phyloP scores from a whole-genome alignment of 2,888 invertebrate species.

The Tridacna gigas region DNA sequence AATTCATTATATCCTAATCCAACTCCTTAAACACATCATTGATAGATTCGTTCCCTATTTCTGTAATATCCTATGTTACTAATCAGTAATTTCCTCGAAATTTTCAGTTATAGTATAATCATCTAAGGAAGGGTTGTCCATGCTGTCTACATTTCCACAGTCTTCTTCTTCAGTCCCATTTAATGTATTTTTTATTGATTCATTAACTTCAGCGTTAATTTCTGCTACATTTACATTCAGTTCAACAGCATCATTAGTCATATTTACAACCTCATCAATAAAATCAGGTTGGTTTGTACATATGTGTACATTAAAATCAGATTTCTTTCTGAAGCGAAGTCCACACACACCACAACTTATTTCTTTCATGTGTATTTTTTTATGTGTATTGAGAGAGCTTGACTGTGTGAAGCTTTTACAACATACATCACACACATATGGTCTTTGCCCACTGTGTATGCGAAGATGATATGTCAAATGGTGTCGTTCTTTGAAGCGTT shows the following conservation, averaged over 20 bases:
- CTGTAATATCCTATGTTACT: no score
- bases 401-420: slow-evolving; percentile 53
- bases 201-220: neutral
- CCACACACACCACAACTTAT: slow-evolving; percentile 45
- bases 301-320: slow-evolving; percentile 35
- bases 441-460: slow-evolving; percentile 50
- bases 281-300: slow-evolving; percentile 20
- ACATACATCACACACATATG: slow-evolving; percentile 46
- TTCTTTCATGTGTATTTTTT: slow-evolving; percentile 51
- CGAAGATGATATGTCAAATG: slow-evolving; percentile 54
- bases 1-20: no score
- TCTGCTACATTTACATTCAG: neutral
- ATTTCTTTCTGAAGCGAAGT: slow-evolving; percentile 30
- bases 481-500: slow-evolving; percentile 55
- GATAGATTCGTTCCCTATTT: no score
- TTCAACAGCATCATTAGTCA: no score
- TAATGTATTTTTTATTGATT: neutral
- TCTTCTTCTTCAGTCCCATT: neutral
- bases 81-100: neutral
- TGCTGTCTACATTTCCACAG: neutral
- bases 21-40: neutral
- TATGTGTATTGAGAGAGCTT: slow-evolving; percentile 58
- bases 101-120: neutral
- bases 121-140: neutral
- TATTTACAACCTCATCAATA: no score